These are phyloP conservation scores for Pseudomugil gertrudae DNA, from an alignment of 2,797 vertebrate species.

Conservation along the genomic window DNA sequence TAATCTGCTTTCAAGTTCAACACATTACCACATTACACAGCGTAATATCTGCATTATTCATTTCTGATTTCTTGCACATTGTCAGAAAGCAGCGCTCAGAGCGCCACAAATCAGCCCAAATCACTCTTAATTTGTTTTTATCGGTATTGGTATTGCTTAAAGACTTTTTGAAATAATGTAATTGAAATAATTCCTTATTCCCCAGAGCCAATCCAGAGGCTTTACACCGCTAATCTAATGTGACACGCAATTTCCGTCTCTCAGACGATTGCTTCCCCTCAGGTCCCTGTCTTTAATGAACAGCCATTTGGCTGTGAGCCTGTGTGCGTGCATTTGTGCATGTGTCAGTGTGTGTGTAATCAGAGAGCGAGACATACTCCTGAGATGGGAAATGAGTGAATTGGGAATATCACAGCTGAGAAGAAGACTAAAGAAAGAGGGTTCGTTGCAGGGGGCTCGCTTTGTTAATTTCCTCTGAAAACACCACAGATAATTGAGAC, in stretches of 20 bases:
- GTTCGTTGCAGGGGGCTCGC: conserved; percentile 15
- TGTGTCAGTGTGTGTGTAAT: conserved; percentile 43
- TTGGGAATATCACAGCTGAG: conserved; percentile 68
- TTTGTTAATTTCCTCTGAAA: conserved; percentile 41
- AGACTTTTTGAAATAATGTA: conserved; percentile 85
- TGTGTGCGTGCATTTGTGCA: conserved; percentile 46
- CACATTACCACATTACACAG: conserved; percentile 71
- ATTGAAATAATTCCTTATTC: conserved; percentile 85
- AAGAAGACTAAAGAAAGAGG: conserved; percentile 43
- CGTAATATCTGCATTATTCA: conserved; percentile 77
- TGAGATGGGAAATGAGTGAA: conserved; percentile 73
- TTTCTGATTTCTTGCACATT: conserved; percentile 74
- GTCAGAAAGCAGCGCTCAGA: conserved; percentile 73
- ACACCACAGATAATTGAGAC: conserved; percentile 40
- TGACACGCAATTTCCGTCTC: conserved; percentile 84
- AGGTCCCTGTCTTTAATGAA: conserved; percentile 85
- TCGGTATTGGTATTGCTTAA: conserved; percentile 83
- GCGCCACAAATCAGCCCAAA: conserved; percentile 78
- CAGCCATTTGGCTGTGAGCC: conserved; percentile 81
- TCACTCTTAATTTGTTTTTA: conserved; percentile 85
- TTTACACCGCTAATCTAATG: conserved; percentile 83
- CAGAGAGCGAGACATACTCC: conserved; percentile 60
- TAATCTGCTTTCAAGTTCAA: conserved; percentile 76
- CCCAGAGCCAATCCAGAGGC: conserved; percentile 81
- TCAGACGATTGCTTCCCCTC: conserved; percentile 84